Evolutionary conservation across 2,113 vertebrate genomes (phyloP), one percentile per base, ranked within the genome.

Genomic region (Oryzias melastigma): DNA sequence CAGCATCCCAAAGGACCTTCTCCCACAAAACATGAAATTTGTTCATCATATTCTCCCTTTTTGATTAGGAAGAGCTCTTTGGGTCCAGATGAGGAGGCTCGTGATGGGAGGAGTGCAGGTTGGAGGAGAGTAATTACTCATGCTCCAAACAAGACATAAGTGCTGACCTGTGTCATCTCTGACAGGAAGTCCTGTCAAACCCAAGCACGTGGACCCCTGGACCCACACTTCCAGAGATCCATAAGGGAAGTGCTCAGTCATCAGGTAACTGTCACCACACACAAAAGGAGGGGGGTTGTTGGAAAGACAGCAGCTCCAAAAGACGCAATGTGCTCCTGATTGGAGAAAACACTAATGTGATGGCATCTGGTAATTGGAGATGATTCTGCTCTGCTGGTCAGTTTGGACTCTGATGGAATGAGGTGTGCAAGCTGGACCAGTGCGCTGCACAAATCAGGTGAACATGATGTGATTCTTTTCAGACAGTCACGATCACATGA

Each of bases 201-300:
- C 27, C 72, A 68, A 46, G 58, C 52, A 52, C 13, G n/a, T 20
- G 35, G 35, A 54, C 17, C 42, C 22, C 14, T 51, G 61, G n/a
- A 66, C 50, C 53, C 52, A 44, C 29, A 25, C 54, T 49, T 51
- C n/a, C 54, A 41, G 48, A 12, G 35, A 65, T 27, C 57, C 68
- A 46, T 56, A 18, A 67, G 68, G 64, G 46, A 80, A 79, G 41
- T 86, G 85, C 88, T 73, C 68, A 71, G 88, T 86, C 86, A 88
- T 86, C 84, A 86, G 35, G 72, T 84, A 84, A 85, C 80, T 75
- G 82, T 82, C 76, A 78, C 58, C 62, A 63, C 78, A 80, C 78
- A 85, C 87, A 83, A 81, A 84, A n/a, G n/a, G n/a, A n/a, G 76
- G 73, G 29, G 88, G 86, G 87, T 85, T 35, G 35, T 3, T 35